These are phyloP conservation scores for Carapus acus DNA, from an alignment of 2,797 vertebrate genomes.

Conservation along the genomic window DNA sequence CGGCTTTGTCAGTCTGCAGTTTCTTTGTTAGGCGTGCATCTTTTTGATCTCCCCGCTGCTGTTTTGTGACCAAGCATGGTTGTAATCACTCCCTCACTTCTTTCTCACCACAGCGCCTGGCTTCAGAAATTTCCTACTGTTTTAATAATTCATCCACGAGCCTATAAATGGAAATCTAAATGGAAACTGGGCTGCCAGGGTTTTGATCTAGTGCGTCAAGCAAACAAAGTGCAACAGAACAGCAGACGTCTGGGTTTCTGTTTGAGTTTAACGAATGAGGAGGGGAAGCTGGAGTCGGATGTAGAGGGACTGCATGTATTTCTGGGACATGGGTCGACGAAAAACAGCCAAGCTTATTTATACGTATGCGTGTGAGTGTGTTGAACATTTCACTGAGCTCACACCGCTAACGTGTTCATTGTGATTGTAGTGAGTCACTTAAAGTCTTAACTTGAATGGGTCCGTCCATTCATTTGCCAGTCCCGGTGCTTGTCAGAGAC, in stretches of 20 bases:
- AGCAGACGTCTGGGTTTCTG: too few species aligned
- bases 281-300: slow-evolving; percentile 10
- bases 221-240: slow-evolving; percentile 30
- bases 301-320: slow-evolving; percentile 10
- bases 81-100: slow-evolving; percentile 38
- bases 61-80: slow-evolving; percentile 18
- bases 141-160: slow-evolving; percentile 57
- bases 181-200: slow-evolving; percentile 28
- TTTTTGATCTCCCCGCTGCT: slow-evolving; percentile 33
- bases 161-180: slow-evolving; percentile 60
- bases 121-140: slow-evolving; percentile 27
- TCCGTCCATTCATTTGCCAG: slow-evolving; percentile 3
- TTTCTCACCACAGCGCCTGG: slow-evolving; percentile 36
- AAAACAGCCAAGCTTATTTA: too few species aligned
- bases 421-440: too few species aligned
- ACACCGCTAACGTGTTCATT: too few species aligned
- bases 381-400: too few species aligned
- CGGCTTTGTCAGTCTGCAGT: slow-evolving; percentile 34
- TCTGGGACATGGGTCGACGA: too few species aligned
- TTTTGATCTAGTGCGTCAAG: slow-evolving; percentile 45
- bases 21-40: slow-evolving; percentile 50
- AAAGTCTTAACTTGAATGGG: too few species aligned
- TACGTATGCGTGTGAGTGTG: too few species aligned
- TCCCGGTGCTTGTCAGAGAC: slow-evolving; percentile 11
- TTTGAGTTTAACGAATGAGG: neutral